Evolutionary conservation across 2,888 invertebrate genomes (phyloP).

Genomic region (Athalia cordata): DNA sequence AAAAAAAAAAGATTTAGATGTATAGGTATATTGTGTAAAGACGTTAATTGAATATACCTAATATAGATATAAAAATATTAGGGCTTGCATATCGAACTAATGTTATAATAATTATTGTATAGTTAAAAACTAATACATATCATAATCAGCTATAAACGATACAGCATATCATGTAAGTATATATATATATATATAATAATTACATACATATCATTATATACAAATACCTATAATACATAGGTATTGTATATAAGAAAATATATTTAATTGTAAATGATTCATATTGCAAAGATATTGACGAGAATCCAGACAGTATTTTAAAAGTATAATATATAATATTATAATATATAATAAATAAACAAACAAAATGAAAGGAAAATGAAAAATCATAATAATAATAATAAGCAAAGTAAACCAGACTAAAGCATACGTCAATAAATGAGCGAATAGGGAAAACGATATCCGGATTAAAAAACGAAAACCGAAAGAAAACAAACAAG

Average conservation of each 20-base stretch:
- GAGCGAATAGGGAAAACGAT: not conserved
- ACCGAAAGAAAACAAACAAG: slow-evolving; percentile 36
- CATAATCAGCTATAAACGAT: not conserved
- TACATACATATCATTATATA: too few species aligned
- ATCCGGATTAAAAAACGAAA: slow-evolving; percentile 18
- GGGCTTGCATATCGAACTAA: slow-evolving; percentile 61
- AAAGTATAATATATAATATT: slow-evolving; percentile 55
- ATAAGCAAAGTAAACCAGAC: not conserved
- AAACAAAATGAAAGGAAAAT: not conserved
- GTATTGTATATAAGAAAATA: too few species aligned
- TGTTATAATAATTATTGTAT: slow-evolving; percentile 53
- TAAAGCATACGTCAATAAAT: slow-evolving; percentile 26
- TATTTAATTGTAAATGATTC: slow-evolving; percentile 3
- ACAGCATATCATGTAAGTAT: not conserved
- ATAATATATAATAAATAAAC: not conserved
- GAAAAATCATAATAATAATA: not conserved
- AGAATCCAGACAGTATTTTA: slow-evolving; percentile 66
- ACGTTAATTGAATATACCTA: not conserved
- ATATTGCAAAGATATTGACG: slow-evolving; percentile 45
- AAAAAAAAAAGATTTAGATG: too few species aligned
- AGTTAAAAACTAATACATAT: slow-evolving; percentile 35
- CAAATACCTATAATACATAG: too few species aligned
- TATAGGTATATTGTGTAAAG: too few species aligned
- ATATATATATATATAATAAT: too few species aligned
- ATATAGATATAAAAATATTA: slow-evolving; percentile 37